Conservation (phyloP, 2,113 vertebrate species). For the Mastomys natalensis region DNA sequence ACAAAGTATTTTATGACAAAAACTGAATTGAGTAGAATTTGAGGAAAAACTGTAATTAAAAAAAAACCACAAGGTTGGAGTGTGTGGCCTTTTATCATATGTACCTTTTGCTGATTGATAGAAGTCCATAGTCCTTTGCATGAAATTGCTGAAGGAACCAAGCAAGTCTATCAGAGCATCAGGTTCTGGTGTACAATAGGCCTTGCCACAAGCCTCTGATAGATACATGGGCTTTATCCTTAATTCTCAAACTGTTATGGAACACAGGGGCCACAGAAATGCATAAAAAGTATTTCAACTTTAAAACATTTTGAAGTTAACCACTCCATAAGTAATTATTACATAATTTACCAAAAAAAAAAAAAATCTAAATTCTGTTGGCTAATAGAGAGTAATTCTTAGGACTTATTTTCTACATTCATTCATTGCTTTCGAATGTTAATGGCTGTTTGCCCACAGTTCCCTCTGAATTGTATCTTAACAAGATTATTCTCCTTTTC, state of each 20-base stretch:
- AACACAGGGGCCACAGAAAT: background rate
- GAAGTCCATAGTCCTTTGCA: background rate
- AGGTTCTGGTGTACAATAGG: background rate
- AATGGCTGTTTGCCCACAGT: slow-evolving; percentile 87
- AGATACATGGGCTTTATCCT: background rate
- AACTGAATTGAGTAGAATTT: background rate
- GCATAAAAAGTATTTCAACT: slow-evolving; percentile 18
- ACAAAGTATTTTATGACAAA: background rate
- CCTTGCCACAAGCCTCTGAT: background rate
- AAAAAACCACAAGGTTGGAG: background rate
- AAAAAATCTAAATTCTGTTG: slow-evolving; percentile 85
- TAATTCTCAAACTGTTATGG: background rate
- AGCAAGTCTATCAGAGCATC: background rate
- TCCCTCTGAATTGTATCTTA: slow-evolving; percentile 88
- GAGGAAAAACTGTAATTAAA: background rate
- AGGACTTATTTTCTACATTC: slow-evolving; percentile 76
- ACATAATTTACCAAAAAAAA: slow-evolving; percentile 81
- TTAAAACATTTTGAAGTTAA: slow-evolving; percentile 46
- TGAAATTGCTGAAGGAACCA: slow-evolving; percentile 27
- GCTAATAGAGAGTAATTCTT: slow-evolving; percentile 88
- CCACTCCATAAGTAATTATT: slow-evolving; percentile 75
- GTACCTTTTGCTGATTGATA: background rate
- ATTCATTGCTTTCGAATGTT: slow-evolving; percentile 83
- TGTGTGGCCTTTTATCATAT: background rate
- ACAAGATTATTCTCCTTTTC: slow-evolving; percentile 90